Base-by-base conservation (phyloP, 35 echinoderm and acorn worm species). In the Anneissia japonica region DNA sequence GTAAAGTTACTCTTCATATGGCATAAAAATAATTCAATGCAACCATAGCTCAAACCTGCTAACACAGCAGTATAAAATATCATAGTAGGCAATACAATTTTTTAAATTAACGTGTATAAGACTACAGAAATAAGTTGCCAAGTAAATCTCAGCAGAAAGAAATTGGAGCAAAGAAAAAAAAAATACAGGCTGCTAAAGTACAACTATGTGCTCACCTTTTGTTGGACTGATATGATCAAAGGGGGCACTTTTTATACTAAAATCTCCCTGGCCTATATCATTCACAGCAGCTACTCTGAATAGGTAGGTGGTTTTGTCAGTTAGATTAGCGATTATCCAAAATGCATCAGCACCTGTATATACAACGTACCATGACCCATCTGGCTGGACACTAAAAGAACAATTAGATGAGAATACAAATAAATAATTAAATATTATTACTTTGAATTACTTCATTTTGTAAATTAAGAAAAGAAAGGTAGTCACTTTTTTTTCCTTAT, bases 261-360 rank as follows among this genome's bases (percentile, higher is more conserved):
- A 97, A 11, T 32, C 31, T 56, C 94, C 90, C 31, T 28, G 64
- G 16, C 73, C 87, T 7, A 83, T 55, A 3, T 87, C 81, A 35
- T 84, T 87, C 5, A 36, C 35, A 4, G 88, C 91, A 21, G 77
- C 76, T 17, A 91, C 95, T 30, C 88, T 81, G 77, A 91, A 97
- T 23, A 35, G 73, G 39, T 93, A 97, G 13, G 76, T 56, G 31
- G 75, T 85, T 10, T 80, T 76, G 26, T 55, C 74, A 3, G 74
- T 75, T 0, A 97, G 88, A 40, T 73, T 56, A 26, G 38, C 31
- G 11, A 91, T 46, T 73, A 11, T 46, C 91, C 95, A 97, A 3
- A 37, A 32, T 43, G 45, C 43, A 0, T 86, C 30, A 35, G 72
- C 0, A 0, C 82, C 91, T 32, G 81, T 38, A 40, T 97, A 97